A percentile compares a stretch with the other conserved stretches of the same genome.
phyloP scores from a whole-genome alignment of 1,140 invertebrate genomes.

The Temnothorax nylanderi region DNA sequence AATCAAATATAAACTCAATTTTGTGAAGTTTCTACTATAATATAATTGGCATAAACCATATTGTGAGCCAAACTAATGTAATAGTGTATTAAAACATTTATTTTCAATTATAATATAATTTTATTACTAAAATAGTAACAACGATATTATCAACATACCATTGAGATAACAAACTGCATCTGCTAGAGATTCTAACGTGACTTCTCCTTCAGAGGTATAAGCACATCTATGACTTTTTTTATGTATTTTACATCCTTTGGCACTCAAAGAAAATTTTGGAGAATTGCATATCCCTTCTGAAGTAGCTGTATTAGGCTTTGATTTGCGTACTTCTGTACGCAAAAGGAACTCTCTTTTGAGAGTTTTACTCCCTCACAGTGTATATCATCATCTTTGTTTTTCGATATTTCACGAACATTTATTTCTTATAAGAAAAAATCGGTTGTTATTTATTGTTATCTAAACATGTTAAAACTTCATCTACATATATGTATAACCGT shows the following conservation, averaged over 20 bases:
- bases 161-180: slow-evolving; percentile 12
- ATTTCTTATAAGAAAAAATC: neutral
- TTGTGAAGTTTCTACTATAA: neutral
- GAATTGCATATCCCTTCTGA: neutral
- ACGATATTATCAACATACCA: neutral
- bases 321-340: neutral
- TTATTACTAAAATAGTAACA: neutral
- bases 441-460: neutral
- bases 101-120: neutral
- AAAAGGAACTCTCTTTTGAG: neutral
- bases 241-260: neutral
- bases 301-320: neutral
- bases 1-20: neutral
- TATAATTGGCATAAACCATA: neutral
- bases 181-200: slow-evolving; percentile 15
- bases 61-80: neutral
- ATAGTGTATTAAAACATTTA: neutral
- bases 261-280: neutral
- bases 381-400: too few relatives aligned
- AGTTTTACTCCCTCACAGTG: neutral
- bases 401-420: too few relatives aligned
- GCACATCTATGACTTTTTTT: neutral
- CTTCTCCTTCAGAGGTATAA: neutral
- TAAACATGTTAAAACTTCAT: neutral
- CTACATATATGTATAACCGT: neutral